These are phyloP conservation scores for Pseudorhombus dupliciocellatus DNA, from an alignment of 2,113 vertebrate genomes.

Conservation along the genomic window DNA sequence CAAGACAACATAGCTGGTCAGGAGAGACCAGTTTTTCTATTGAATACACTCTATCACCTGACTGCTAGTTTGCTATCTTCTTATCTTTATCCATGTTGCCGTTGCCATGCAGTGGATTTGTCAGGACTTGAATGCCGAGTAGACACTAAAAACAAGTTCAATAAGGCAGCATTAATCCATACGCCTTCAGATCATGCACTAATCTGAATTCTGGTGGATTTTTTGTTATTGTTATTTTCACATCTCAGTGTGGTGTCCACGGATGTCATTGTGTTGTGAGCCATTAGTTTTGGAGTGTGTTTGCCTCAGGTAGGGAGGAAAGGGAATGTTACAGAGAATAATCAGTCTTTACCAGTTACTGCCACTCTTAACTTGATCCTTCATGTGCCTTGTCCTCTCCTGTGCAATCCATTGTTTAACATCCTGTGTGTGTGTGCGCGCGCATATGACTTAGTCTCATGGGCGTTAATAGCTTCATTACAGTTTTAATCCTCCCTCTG, in stretches of 20 bases:
- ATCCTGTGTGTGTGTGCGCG: neutral
- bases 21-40: too few relatives aligned
- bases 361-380: neutral
- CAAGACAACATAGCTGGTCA: too few relatives aligned
- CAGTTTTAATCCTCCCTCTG: slow-evolving; percentile 45
- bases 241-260: neutral
- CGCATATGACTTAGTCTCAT: slow-evolving; percentile 9
- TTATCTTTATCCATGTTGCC: too few relatives aligned
- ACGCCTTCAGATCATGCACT: neutral
- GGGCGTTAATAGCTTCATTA: slow-evolving; percentile 37
- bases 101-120: too few relatives aligned
- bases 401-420: neutral
- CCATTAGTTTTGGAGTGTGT: neutral
- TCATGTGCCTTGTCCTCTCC: neutral
- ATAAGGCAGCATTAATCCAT: too few relatives aligned
- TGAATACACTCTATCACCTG: too few relatives aligned
- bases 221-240: neutral
- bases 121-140: too few relatives aligned
- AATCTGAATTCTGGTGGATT: neutral
- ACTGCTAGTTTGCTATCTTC: too few relatives aligned
- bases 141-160: too few relatives aligned
- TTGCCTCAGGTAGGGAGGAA: neutral
- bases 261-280: neutral
- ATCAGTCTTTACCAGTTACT: neutral
- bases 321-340: neutral